Conservation (phyloP, 1,140 invertebrate species). For the Anoplolepis gracilipes region DNA sequence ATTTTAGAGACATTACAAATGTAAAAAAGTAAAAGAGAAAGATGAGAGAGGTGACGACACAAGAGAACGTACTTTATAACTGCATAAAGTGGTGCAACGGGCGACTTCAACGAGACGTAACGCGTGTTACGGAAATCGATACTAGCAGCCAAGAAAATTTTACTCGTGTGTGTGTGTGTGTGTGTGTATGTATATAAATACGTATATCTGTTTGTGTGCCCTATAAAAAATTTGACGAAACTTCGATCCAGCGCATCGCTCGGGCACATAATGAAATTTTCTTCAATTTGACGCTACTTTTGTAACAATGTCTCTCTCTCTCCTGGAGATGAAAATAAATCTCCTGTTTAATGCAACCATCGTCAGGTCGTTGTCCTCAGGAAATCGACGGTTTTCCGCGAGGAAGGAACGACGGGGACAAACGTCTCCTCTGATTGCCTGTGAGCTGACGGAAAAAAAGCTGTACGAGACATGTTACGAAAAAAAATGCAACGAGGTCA, state of each 20-base stretch:
- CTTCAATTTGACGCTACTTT: conserved; percentile 13
- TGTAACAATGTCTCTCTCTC: conserved; percentile 12
- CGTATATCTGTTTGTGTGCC: background rate
- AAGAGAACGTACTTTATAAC: background rate
- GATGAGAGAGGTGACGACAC: background rate
- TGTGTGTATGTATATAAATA: background rate
- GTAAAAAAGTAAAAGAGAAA: background rate
- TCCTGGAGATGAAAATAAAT: conserved; percentile 58
- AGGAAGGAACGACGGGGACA: conserved; percentile 24
- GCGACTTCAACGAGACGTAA: conserved; percentile 22
- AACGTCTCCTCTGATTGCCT: conserved; percentile 17
- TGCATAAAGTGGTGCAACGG: conserved; percentile 31
- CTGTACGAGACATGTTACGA: conserved; percentile 52
- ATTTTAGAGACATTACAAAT: background rate
- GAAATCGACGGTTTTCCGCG: conserved; percentile 57
- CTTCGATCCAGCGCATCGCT: conserved; percentile 5
- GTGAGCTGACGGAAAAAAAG: conserved; percentile 42
- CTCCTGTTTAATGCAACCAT: conserved; percentile 66
- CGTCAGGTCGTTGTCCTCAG: conserved; percentile 58
- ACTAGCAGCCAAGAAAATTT: conserved; percentile 7
- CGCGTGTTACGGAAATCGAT: conserved; percentile 42
- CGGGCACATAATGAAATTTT: conserved; percentile 46
- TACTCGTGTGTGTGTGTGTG: background rate
- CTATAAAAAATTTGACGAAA: conserved; percentile 47
- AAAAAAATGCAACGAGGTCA: conserved; percentile 65